Conservation (phyloP, 2,113 vertebrate species). For the Neotragus moschatus region DNA sequence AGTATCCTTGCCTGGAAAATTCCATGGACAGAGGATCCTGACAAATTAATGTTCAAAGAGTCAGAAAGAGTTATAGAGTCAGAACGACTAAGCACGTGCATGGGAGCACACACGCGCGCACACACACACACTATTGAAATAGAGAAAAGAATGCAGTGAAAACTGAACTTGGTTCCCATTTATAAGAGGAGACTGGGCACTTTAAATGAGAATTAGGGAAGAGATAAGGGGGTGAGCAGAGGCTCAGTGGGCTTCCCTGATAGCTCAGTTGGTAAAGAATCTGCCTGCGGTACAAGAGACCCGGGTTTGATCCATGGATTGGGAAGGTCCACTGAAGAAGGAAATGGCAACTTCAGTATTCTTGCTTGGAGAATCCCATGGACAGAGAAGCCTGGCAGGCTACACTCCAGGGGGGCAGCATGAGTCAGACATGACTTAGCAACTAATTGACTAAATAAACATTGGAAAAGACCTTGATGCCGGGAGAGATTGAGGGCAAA, state of each 20-base stretch:
- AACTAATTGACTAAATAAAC: neutral
- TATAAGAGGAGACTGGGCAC: neutral
- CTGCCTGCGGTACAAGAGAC: neutral
- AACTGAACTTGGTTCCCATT: neutral
- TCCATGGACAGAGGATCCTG: neutral
- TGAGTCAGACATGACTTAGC: neutral
- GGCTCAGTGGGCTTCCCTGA: neutral
- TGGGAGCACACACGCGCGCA: accelerated
- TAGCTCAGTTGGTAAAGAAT: neutral
- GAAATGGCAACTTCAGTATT: neutral
- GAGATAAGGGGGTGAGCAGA: neutral
- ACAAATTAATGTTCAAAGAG: neutral
- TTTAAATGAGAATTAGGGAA: neutral
- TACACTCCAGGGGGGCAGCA: neutral
- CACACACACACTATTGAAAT: neutral
- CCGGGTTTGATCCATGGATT: neutral
- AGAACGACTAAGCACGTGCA: accelerated
- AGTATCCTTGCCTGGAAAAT: neutral
- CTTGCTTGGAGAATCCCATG: neutral
- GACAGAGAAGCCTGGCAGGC: neutral
- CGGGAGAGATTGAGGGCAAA: neutral
- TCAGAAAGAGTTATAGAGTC: neutral
- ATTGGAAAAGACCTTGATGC: neutral
- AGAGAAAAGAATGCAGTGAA: too few species aligned
- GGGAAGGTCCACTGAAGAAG: neutral